Base-by-base conservation (phyloP, 2,888 invertebrate genomes). In the Morpho achilles region DNA sequence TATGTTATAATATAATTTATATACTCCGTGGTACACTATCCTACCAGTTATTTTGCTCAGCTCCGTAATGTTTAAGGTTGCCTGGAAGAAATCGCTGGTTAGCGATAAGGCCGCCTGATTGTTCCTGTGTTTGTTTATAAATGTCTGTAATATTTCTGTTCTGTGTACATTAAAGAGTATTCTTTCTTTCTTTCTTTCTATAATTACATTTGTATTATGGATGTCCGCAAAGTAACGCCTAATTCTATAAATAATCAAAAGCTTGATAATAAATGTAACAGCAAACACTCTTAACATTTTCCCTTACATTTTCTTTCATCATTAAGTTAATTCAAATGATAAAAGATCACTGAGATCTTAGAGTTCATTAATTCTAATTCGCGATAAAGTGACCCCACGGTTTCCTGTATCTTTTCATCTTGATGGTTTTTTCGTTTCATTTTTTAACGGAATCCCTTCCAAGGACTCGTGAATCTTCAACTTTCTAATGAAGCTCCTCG, bases 401-500 rank as follows among this genome's bases (percentile, higher is more conserved):
- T 54, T 46, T 41, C 49, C 49, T 53, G 47, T 48, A 60, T 49
- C 51, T 58, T 56, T 62, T 63, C 50, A 58, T 59, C 62, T 56
- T 49, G 47, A 54, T 61, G 50, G 57, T 63, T 64, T 49, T 58
- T 60, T 22, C 51, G 53, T 58, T 58, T 66, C 61, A 63, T 62
- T 62, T 64, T 66, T 64, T 63, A 64, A 61, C 62, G 59, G 58
- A 59, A 63, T 56, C 55, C 43, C 44, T 48, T 43, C 7, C n/a
- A 43, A 46, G 9, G n/a, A 22, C 40, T 6, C 16, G 40, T 40
- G 46, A 41, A 39, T 40, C 46, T 41, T 46, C 42, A 78, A 78
- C 70, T 80, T 79, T 69, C 69, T 72, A 69, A 80, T 79, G 77
- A 77, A 79, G 80, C 72, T 74, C 72, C 74, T 69, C 72, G 74